Conservation (phyloP, 2,797 vertebrate genomes). For the Phalanger gymnotis region DNA sequence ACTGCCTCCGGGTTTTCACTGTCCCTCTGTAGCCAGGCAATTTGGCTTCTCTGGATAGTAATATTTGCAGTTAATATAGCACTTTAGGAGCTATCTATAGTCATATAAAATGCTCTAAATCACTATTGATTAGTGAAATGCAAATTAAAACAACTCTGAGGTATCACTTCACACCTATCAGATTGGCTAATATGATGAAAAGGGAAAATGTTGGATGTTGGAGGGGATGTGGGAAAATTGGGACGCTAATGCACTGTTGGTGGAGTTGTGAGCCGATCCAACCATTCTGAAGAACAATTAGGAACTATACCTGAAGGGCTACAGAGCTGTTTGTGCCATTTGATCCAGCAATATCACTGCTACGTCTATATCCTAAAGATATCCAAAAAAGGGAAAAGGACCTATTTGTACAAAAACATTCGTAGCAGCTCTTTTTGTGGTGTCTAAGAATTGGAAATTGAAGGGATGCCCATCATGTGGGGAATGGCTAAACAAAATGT, state of each 20-base stretch:
- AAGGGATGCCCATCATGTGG: neutral
- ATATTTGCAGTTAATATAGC: neutral
- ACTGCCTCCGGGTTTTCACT: neutral
- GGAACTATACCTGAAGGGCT: neutral
- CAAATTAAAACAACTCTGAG: neutral
- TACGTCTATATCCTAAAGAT: neutral
- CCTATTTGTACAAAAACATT: neutral
- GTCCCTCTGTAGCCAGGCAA: neutral
- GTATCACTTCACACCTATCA: neutral
- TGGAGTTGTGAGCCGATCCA: neutral
- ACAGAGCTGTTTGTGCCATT: neutral
- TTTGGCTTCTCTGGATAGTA: neutral
- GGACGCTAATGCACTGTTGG: neutral
- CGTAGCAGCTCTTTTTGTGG: neutral
- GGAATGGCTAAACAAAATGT: neutral
- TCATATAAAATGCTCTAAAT: neutral
- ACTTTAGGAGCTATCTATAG: neutral
- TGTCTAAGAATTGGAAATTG: neutral
- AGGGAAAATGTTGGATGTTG: neutral
- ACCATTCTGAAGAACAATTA: neutral
- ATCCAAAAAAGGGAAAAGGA: neutral
- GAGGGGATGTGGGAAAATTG: neutral
- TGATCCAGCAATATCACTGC: neutral
- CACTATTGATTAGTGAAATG: neutral
- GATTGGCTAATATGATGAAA: neutral